Evolutionary conservation across 2,888 invertebrate species (phyloP).

Genomic region (Cheilosia vulpina): DNA sequence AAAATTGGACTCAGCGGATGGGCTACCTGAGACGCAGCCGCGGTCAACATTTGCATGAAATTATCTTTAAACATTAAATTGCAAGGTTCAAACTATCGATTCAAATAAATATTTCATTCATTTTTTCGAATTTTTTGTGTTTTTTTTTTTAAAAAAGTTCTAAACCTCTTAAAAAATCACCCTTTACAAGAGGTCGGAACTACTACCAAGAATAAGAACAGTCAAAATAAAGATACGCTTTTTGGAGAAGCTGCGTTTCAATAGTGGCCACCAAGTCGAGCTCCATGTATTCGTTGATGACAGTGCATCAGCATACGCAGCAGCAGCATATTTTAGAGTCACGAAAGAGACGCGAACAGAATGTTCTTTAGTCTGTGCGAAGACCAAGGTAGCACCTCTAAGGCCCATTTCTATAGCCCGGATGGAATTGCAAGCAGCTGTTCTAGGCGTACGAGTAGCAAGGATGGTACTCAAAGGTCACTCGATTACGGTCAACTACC

Average conservation of each 20-base stretch:
- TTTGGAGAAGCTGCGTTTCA: neutral
- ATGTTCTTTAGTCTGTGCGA: constrained; percentile 7
- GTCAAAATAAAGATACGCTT: constrained; percentile 4
- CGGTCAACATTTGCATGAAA: too few relatives aligned
- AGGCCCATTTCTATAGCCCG: constrained; percentile 12
- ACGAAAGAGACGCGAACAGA: neutral
- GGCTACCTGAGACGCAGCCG: too few relatives aligned
- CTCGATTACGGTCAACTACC: neutral
- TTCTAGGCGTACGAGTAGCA: neutral
- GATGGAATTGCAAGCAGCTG: constrained; percentile 13
- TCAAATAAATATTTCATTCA: too few relatives aligned
- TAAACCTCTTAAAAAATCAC: too few relatives aligned
- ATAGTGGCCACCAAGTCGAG: constrained; percentile 31
- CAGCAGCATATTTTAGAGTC: constrained; percentile 4
- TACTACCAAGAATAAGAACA: neutral
- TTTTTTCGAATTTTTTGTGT: too few relatives aligned
- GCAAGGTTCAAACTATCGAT: too few relatives aligned
- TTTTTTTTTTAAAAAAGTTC: too few relatives aligned
- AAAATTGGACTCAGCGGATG: too few relatives aligned
- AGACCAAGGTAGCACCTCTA: constrained; percentile 9
- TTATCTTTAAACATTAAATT: too few relatives aligned
- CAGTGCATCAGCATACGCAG: constrained; percentile 27
- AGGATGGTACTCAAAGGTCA: neutral
- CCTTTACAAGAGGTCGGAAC: constrained; percentile 20
- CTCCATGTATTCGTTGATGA: constrained; percentile 70